Percentiles rank a stretch among this genome's conserved stretches.
Evolutionary conservation across 1,140 invertebrate genomes (phyloP).

Genomic region (Lepidurus apus): DNA sequence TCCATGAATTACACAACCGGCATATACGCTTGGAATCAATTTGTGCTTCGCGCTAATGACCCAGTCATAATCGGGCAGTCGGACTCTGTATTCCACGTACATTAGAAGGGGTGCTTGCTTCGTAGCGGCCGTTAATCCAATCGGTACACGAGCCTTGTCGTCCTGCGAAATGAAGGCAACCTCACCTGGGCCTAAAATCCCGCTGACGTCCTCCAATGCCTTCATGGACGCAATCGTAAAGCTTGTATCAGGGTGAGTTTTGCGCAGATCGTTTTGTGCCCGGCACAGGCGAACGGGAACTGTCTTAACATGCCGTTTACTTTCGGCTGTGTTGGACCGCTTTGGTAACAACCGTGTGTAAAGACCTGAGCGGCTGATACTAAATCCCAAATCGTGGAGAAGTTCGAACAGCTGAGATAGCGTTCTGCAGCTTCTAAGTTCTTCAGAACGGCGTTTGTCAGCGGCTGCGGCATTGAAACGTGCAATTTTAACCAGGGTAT

Average conservation of each 20-base stretch:
- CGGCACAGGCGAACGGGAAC: conserved; percentile 41
- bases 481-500: too few relatives aligned
- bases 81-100: conserved; percentile 45
- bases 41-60: conserved; percentile 44
- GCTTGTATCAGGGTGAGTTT: conserved; percentile 38
- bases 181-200: conserved; percentile 39
- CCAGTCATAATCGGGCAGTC: conserved; percentile 48
- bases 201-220: conserved; percentile 37
- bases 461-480: too few relatives aligned
- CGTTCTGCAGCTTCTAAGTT: too few relatives aligned
- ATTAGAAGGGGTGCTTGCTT: conserved; percentile 45
- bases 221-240: conserved; percentile 39
- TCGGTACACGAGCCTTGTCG: conserved; percentile 46
- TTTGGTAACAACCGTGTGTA: conserved; percentile 40
- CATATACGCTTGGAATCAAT: conserved; percentile 44
- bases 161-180: too few relatives aligned
- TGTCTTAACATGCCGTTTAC: conserved; percentile 40
- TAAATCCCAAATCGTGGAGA: too few relatives aligned
- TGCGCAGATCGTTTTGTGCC: conserved; percentile 37
- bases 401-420: too few relatives aligned
- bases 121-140: conserved; percentile 46
- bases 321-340: conserved; percentile 37
- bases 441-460: too few relatives aligned
- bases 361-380: too few relatives aligned
- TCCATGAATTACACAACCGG: conserved; percentile 39